A percentile compares a stretch with the other conserved stretches of the same genome.
Conservation (phyloP, 2,797 vertebrate genomes). For the Scleropages formosus region DNA sequence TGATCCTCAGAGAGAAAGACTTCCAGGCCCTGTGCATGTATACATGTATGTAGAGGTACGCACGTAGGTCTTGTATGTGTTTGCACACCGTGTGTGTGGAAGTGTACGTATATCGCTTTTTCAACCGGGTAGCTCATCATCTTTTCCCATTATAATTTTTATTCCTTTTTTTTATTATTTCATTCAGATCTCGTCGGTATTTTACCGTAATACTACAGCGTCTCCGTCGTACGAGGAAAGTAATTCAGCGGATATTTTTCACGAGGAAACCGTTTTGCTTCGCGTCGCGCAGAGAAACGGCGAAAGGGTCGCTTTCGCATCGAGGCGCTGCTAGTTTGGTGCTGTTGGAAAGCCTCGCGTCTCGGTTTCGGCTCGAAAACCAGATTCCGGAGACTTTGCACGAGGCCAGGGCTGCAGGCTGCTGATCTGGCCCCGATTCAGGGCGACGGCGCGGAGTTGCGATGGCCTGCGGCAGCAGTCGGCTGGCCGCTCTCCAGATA, state of each 20-base stretch:
- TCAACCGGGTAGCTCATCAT: too few species aligned
- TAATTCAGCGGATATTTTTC: too few species aligned
- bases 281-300: background rate
- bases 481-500: background rate
- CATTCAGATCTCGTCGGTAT: too few species aligned
- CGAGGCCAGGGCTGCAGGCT: background rate
- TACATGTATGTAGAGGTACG: background rate
- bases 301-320: background rate
- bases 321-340: background rate
- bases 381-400: conserved; percentile 14
- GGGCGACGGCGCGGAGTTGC: background rate
- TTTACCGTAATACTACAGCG: too few species aligned
- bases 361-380: background rate
- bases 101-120: too few species aligned
- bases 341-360: background rate
- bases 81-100: too few species aligned
- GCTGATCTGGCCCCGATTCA: background rate
- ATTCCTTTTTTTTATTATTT: too few species aligned
- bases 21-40: background rate
- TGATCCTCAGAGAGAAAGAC: background rate
- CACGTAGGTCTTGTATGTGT: too few species aligned
- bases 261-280: too few species aligned
- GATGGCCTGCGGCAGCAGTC: background rate
- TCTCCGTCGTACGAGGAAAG: too few species aligned
- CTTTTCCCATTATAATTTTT: too few species aligned